phyloP scores from a whole-genome alignment of 35 echinoderm and acorn worm species.

The Nesometra sesokonis region DNA sequence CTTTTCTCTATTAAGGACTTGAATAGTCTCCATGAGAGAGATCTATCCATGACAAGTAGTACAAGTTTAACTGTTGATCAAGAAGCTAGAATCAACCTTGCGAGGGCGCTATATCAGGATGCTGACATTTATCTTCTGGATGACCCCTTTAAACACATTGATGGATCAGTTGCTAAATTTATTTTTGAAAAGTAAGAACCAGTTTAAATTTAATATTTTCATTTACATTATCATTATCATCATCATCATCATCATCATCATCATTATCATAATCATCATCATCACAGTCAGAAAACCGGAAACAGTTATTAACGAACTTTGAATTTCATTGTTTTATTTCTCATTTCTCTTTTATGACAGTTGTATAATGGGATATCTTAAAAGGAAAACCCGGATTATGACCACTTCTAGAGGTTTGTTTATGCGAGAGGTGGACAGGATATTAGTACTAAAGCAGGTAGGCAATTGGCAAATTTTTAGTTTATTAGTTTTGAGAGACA shows the following conservation, averaged over 20 bases:
- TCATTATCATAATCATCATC: too few relatives aligned
- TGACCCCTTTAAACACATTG: constrained; percentile 30
- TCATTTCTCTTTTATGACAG: constrained; percentile 1
- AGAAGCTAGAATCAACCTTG: constrained; percentile 32
- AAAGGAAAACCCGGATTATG: constrained; percentile 11
- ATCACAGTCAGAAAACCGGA: too few relatives aligned
- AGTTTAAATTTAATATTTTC: background rate
- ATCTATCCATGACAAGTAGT: background rate
- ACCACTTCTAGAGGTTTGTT: constrained; percentile 10
- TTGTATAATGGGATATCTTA: constrained; percentile 20
- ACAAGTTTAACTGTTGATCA: constrained; percentile 14
- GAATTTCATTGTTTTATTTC: background rate
- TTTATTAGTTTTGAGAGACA: background rate
- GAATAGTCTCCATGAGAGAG: background rate
- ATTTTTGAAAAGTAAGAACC: constrained; percentile 30
- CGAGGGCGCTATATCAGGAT: constrained; percentile 38
- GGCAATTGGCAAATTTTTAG: background rate
- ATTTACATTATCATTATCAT: too few relatives aligned
- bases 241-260: too few relatives aligned
- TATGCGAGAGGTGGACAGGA: constrained; percentile 22
- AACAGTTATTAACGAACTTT: background rate
- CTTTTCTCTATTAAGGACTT: background rate
- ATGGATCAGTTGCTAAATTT: constrained; percentile 11
- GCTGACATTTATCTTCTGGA: constrained; percentile 37
- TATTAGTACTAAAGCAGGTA: constrained; percentile 33